Base-by-base conservation (phyloP, 2,113 vertebrate genomes). In the Hiodon alosoides region DNA sequence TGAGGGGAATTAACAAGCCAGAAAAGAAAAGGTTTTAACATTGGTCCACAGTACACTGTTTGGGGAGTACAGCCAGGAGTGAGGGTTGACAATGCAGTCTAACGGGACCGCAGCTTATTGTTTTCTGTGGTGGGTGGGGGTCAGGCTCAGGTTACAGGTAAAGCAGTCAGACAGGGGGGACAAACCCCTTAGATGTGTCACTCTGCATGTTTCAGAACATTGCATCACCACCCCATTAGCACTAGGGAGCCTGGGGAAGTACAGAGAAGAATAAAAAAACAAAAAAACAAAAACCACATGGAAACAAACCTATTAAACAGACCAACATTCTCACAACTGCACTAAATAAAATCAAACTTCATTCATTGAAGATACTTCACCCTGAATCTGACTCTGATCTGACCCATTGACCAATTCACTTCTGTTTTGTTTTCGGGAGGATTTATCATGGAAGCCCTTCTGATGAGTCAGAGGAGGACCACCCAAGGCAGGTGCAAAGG, bases 131-230 rank as follows among this genome's bases (percentile, higher is more conserved):
- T 47, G 64, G 4, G 67, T 3, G 47, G 47, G 10, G 46, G 47
- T 13, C 2, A 48, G 67, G 50, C 67, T 69, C 67, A n/a, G 67
- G 67, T 69, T 69, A 53, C 67, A 69, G 67, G 67, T 69, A 69
- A 69, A 53, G 67, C 48, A 50, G 67, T 10, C 13, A 48, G 4
- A 68, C 14, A 11, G 47, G 66, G 11, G 48, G 65, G 48, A 14
- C 46, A 4, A 9, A n/a, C 51, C 50, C 54, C 52, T 1, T 52
- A 51, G 67, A 69, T 69, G 67, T 69, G 67, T 69, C 67, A 69
- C 67, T 17, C 67, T 14, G 47, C 48, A 50, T 17, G 52, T 69
- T 69, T 69, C 52, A 69, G 67, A 69, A 50, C 13, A 69, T 69
- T 69, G 51, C 67, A 53, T 69, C 67, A 69, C 14, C 50, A 14